Base-by-base conservation (phyloP, 2,888 invertebrate species). In the Harpagoxenus sublaevis region DNA sequence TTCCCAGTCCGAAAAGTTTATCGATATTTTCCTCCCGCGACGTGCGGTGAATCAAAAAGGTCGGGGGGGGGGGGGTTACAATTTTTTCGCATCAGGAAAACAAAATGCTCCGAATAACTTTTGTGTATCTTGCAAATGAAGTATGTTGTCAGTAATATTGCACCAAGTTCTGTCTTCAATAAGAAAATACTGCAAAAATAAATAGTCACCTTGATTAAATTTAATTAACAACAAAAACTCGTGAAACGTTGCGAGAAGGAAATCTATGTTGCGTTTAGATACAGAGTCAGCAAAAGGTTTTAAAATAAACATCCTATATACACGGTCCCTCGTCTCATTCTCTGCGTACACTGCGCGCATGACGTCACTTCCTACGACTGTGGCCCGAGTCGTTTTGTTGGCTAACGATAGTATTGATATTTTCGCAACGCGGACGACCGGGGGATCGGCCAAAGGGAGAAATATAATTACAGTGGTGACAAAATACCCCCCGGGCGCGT, bases 381-480 rank as follows among this genome's bases (percentile, higher is more conserved):
- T 62, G 66, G 62, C 15, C 60, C 77, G 86, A 81, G 63, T 78
- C 85, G 53, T 62, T 83, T 68, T 15, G 55, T 18, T 70, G 74
- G 45, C 85, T 84, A 90, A 77, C 87, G 86, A 63, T 84, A 65
- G 85, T 91, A 91, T 92, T 91, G 91, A 92, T 90, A 90, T 92
- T 92, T 92, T 91, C 87, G 70, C 60, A 77, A 84, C 68, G 78
- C 78, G 84, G 79, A 75, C 79, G 65, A 55, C 45, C 83, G 79
- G 83, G 85, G 90, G 91, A 91, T 89, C 89, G 87, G 83, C 71
- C 71, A 90, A 89, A 90, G 92, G 93, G 91, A 90, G 91, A 92
- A 94, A 93, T 92, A 94, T 93, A 93, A 93, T 93, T 93, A 93
- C 89, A 91, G 89, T 90, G 94, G 94, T 92, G 93, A 93, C 92